Evolutionary conservation across 2,113 vertebrate genomes (phyloP).

Genomic region (Cisticola juncidis): DNA sequence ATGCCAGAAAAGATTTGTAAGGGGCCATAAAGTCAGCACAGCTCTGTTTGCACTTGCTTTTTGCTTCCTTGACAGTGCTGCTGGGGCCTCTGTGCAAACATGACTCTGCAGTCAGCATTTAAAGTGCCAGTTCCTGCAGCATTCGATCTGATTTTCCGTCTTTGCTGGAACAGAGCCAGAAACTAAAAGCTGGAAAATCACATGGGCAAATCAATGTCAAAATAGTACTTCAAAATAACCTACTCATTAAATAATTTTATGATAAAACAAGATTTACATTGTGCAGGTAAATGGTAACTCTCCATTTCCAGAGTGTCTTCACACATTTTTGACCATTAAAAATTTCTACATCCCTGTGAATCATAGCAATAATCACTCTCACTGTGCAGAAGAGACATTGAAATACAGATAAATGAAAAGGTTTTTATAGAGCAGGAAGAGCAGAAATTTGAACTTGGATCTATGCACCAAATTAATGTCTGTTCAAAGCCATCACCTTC

Average conservation of each 20-base stretch:
- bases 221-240: background rate
- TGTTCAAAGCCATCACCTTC: background rate
- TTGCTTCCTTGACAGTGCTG: background rate
- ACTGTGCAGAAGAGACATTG: background rate
- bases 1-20: constrained; percentile 25
- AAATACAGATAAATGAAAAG: background rate
- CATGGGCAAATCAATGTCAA: background rate
- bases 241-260: background rate
- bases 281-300: background rate
- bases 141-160: background rate
- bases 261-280: background rate
- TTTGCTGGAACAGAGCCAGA: background rate
- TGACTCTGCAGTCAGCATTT: background rate
- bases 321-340: background rate
- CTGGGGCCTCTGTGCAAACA: constrained; percentile 37
- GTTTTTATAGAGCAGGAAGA: background rate
- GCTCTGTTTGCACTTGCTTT: constrained; percentile 33
- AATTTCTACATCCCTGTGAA: background rate
- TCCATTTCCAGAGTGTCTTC: background rate
- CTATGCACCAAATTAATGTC: background rate
- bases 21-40: constrained; percentile 5
- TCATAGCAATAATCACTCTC: background rate
- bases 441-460: background rate
- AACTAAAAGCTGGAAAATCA: background rate
- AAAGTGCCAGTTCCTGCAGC: background rate